Percentiles rank a stretch among this genome's conserved stretches.
Evolutionary conservation across 2,113 vertebrate species (phyloP).

Genomic region (Hassar affinis): DNA sequence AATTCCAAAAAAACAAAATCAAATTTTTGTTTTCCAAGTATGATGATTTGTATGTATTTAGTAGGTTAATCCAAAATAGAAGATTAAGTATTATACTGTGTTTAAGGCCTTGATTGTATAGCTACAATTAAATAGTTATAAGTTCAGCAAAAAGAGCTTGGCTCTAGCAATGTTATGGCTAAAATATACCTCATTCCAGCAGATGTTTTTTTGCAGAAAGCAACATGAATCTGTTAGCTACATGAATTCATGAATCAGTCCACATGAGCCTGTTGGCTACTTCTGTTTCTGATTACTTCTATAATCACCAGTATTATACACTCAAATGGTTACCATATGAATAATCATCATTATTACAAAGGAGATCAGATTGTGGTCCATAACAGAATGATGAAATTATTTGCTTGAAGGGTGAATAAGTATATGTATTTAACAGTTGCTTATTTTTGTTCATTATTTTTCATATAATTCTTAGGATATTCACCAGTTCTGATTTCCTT

Average conservation of each 20-base stretch:
- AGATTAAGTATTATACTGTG: background rate
- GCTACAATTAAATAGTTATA: background rate
- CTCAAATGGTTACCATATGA: background rate
- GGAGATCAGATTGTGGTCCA: background rate
- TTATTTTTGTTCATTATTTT: background rate
- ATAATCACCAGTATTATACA: background rate
- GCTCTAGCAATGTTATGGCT: background rate
- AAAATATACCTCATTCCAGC: background rate
- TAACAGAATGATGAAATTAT: background rate
- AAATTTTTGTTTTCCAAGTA: background rate
- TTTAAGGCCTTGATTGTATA: background rate
- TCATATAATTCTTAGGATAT: background rate
- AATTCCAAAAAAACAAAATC: background rate
- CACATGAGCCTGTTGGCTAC: background rate
- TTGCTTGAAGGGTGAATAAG: background rate
- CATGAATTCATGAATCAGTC: background rate
- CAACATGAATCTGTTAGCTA: background rate
- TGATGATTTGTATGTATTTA: background rate
- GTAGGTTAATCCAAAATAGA: background rate
- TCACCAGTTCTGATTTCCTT: background rate
- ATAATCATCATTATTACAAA: background rate
- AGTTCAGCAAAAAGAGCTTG: background rate
- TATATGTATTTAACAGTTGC: background rate
- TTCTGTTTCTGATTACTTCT: no score
- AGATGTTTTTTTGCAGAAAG: background rate